Conservation (phyloP, 2,113 vertebrate species). For the Podiceps cristatus region DNA sequence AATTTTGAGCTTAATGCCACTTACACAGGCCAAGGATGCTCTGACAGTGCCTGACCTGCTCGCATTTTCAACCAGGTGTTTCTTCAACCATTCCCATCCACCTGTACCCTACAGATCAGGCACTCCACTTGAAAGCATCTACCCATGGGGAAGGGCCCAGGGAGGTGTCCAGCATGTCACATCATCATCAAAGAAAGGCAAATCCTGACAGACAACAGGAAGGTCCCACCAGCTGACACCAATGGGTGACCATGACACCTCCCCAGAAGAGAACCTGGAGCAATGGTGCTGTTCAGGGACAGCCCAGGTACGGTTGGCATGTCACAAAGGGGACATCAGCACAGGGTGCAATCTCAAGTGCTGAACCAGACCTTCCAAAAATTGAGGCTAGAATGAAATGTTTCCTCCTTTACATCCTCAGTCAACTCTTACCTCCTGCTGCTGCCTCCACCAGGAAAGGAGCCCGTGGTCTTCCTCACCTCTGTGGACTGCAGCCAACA, state of each 20-base stretch:
- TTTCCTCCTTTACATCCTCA: neutral
- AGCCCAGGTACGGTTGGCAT: neutral
- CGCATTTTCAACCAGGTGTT: neutral
- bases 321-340: neutral
- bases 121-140: neutral
- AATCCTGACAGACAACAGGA: neutral
- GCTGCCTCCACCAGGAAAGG: neutral
- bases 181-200: neutral
- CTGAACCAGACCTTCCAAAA: neutral
- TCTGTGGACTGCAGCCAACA: accelerated
- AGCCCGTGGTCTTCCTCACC: neutral
- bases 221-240: neutral
- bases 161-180: neutral
- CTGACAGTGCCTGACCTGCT: neutral
- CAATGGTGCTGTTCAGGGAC: neutral
- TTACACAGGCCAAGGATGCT: neutral
- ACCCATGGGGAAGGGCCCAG: neutral
- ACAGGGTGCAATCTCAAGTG: neutral
- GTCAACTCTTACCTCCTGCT: neutral
- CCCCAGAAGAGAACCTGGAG: neutral
- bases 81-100: neutral
- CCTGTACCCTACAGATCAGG: neutral
- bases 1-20: neutral
- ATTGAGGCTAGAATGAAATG: neutral
- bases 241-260: neutral